Base-by-base conservation (phyloP, 1,140 invertebrate genomes). In the Brachionus calyciflorus region DNA sequence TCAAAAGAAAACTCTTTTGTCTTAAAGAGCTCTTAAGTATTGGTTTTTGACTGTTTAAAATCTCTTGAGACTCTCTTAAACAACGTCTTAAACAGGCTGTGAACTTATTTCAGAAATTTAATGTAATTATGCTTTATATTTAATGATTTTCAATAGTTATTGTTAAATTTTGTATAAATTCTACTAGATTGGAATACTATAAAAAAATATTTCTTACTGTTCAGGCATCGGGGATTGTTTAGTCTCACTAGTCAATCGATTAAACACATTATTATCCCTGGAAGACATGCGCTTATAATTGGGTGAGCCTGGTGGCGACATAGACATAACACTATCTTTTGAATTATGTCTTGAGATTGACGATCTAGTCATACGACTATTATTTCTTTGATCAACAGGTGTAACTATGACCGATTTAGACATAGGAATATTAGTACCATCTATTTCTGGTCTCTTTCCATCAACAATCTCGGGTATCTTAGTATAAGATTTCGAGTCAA, bases 241-340 rank as follows among this genome's bases (percentile, higher is more conserved):
- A 80, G 85, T 88, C 41, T 88, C 88, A 26, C 90, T 90, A 10
- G 90, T 90, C 0, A 94, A 87, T 48, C 92, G 86, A 60, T 90
- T 89, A 84, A 94, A 94, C 28, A 93, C 91, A 82, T 88, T 87
- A 40, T 63, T 26, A 79, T 91, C 91, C 79, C 92, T 91, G 3
- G 89, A 84, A 60, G 48, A 87, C 87, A 78, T 79, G 19, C 82
- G 76, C 24, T 26, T 79, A 6, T 78, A 46, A 28, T 80, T 79
- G 2, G 83, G 83, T 28, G 82, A 84, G 30, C 78, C 78, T 2
- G 83, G 83, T 37, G 83, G 83, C 9, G 81, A 80, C 28, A 53
- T 49, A 19, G 79, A 78, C 68, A 57, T 69, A 17, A 68, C 65
- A 57, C 57, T 78, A 17, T 65, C 60, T 65, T 65, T 65, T 12